Conservation (phyloP, 2,888 invertebrate genomes). For the Stictocephala bisonia region DNA sequence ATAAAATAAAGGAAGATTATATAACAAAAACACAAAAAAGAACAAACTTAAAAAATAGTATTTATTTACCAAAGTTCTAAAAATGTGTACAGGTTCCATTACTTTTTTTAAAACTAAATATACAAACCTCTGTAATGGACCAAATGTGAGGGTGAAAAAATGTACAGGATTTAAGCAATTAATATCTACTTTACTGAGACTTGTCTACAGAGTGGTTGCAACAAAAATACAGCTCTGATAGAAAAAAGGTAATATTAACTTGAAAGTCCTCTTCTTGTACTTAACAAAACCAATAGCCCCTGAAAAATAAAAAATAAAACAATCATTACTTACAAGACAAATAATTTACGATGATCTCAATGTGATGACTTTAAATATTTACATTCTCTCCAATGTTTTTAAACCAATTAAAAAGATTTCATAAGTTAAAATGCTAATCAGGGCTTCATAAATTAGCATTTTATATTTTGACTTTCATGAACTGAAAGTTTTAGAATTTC, state of each 20-base stretch:
- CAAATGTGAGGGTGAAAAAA: conserved; percentile 16
- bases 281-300: conserved; percentile 2
- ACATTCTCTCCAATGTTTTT: too few species aligned
- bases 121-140: neutral
- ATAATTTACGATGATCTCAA: too few species aligned
- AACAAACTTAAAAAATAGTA: neutral
- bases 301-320: neutral
- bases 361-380: too few species aligned
- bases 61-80: conserved; percentile 8
- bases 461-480: too few species aligned
- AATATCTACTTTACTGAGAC: conserved; percentile 35
- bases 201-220: conserved; percentile 28
- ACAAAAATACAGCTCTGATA: conserved; percentile 40
- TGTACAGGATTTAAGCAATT: neutral
- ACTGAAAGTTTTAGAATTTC: too few species aligned
- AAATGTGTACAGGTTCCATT: too few species aligned
- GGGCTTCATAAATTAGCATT: too few species aligned
- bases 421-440: too few species aligned
- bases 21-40: conserved; percentile 5
- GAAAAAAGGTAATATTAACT: conserved; percentile 36
- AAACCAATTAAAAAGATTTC: too few species aligned
- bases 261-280: conserved; percentile 33
- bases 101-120: neutral
- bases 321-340: too few species aligned
- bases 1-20: conserved; percentile 9